These are phyloP conservation scores for Vimba vimba DNA, from an alignment of 2,113 vertebrate species.

Conservation along the genomic window DNA sequence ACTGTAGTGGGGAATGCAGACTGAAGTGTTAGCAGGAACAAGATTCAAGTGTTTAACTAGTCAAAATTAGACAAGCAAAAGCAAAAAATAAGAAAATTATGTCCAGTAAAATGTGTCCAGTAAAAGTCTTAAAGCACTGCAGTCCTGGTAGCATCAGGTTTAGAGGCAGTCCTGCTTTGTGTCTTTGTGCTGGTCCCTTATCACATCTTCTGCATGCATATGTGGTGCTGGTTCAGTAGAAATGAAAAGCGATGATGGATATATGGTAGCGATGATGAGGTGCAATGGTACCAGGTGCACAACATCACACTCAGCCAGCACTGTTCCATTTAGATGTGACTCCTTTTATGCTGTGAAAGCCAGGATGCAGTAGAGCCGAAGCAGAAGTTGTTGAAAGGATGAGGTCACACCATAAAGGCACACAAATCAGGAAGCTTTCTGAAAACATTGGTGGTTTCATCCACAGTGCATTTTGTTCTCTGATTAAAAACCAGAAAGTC, in stretches of 20 bases:
- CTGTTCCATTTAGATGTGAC: neutral
- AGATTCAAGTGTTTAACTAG: neutral
- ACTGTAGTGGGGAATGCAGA: neutral
- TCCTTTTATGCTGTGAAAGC: neutral
- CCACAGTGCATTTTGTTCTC: conserved; percentile 12
- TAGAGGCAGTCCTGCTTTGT: neutral
- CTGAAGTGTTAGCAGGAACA: neutral
- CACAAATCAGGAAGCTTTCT: neutral
- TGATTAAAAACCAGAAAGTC: conserved; percentile 25
- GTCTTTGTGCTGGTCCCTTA: neutral
- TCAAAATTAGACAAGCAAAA: neutral
- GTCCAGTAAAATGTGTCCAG: neutral
- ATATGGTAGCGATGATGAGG: neutral
- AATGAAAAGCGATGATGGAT: neutral
- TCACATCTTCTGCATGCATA: neutral
- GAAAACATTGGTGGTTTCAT: conserved; percentile 9
- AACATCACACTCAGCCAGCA: neutral
- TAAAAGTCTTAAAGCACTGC: neutral
- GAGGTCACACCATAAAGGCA: neutral
- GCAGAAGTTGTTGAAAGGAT: neutral
- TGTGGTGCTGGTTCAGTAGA: conserved; percentile 1
- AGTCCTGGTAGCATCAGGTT: neutral
- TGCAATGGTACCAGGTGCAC: neutral
- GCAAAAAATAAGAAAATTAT: neutral
- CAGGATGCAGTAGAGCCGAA: neutral